These are phyloP conservation scores for Recurvirostra avosetta DNA, from an alignment of 2,113 vertebrate genomes.

Conservation along the genomic window DNA sequence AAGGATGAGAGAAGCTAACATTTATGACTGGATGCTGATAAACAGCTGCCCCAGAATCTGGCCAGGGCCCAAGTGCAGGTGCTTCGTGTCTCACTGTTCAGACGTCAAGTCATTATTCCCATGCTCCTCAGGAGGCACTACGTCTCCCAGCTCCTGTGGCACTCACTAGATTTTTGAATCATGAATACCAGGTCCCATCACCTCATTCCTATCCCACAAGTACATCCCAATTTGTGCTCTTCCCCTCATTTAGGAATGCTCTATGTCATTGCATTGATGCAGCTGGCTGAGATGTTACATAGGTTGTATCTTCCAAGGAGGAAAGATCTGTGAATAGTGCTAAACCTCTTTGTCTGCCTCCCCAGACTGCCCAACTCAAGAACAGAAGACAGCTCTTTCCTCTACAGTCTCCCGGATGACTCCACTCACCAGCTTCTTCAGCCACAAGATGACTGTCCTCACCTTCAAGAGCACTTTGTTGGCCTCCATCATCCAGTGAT, in stretches of 20 bases:
- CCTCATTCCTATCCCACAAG: background rate
- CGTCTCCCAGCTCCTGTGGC: background rate
- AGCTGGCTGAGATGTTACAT: background rate
- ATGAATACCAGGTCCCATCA: background rate
- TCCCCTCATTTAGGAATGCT: background rate
- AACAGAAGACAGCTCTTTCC: constrained; percentile 72
- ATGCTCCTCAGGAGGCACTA: background rate
- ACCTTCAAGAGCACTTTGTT: constrained; percentile 66
- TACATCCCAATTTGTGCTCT: background rate
- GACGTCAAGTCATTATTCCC: background rate
- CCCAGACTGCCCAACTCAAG: constrained; percentile 2
- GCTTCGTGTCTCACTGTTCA: background rate
- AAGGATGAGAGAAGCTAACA: background rate
- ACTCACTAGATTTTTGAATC: background rate
- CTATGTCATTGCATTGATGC: background rate
- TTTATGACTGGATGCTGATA: background rate
- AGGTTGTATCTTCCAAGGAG: background rate
- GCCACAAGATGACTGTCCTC: constrained; percentile 52
- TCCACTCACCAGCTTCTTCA: constrained; percentile 78
- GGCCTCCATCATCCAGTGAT: constrained; percentile 32
- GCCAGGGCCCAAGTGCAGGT: background rate
- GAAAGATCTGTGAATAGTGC: background rate
- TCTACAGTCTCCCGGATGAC: constrained; percentile 77
- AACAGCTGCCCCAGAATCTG: background rate
- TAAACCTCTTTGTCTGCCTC: background rate